phyloP scores from a whole-genome alignment of 1,140 invertebrate species.

The Pseudomyrmex pallidus region DNA sequence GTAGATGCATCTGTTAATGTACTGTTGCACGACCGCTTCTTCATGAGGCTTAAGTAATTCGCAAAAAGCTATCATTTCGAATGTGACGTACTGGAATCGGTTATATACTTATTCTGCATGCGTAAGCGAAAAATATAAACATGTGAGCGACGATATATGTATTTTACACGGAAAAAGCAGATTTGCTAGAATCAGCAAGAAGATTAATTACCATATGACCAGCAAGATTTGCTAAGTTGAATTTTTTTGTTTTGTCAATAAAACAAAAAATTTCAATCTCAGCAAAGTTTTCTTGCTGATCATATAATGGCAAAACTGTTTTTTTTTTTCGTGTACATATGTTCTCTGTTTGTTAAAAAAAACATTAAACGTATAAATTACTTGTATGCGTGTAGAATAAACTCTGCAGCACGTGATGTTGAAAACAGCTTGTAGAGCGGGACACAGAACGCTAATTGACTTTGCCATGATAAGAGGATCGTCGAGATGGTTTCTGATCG shows the following conservation, averaged over 20 bases:
- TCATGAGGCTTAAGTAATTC: slow-evolving; percentile 46
- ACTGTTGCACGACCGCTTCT: slow-evolving; percentile 53
- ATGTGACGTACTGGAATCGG: slow-evolving; percentile 17
- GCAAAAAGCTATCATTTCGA: slow-evolving; percentile 38
- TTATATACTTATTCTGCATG: neutral
- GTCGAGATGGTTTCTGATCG: neutral
- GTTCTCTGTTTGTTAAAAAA: neutral
- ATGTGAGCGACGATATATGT: neutral
- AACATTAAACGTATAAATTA: neutral
- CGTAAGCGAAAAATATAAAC: neutral
- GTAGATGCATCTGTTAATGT: slow-evolving; percentile 43
- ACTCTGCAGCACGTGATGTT: slow-evolving; percentile 18
- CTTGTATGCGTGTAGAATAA: slow-evolving; percentile 37
- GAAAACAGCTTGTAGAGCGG: slow-evolving; percentile 14
- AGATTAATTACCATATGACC: too few relatives aligned
- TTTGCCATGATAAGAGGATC: slow-evolving; percentile 9
- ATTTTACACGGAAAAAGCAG: too few relatives aligned
- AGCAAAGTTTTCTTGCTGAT: too few relatives aligned
- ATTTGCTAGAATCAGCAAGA: too few relatives aligned
- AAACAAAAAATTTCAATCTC: too few relatives aligned
- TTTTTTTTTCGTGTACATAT: neutral
- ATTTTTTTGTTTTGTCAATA: too few relatives aligned
- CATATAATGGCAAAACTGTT: too few relatives aligned
- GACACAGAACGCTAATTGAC: neutral
- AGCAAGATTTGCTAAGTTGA: too few relatives aligned